Percentiles rank a stretch among this genome's conserved stretches.
Conservation (phyloP, 2,113 vertebrate species). For the Amazona guildingii region DNA sequence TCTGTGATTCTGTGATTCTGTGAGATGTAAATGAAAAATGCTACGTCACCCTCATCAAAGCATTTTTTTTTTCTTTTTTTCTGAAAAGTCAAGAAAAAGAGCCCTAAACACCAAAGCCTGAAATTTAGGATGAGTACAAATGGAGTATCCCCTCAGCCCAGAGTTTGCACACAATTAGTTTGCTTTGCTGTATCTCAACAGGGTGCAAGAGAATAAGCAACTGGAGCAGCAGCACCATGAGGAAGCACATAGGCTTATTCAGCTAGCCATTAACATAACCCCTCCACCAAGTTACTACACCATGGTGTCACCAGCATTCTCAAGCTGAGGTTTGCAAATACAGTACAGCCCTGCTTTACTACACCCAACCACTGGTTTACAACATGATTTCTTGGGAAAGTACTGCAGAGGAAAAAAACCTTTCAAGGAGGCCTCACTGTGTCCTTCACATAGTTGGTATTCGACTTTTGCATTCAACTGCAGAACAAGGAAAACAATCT, state of each 20-base stretch:
- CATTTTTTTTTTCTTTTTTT: not conserved
- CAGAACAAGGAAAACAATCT: not conserved
- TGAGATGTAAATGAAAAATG: not conserved
- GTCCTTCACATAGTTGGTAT: not conserved
- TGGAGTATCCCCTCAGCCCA: not conserved
- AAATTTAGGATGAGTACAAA: not conserved
- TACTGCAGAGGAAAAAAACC: not conserved
- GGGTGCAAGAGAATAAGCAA: not conserved
- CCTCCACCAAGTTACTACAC: not conserved
- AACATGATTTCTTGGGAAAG: not conserved
- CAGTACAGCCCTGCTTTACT: not conserved
- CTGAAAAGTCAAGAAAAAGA: not conserved
- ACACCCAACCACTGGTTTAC: rapidly evolving
- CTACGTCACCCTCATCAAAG: not conserved
- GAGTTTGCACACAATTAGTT: rapidly evolving
- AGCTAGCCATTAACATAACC: not conserved
- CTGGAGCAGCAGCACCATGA: not conserved
- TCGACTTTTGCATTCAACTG: not conserved
- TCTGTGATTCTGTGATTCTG: too few species aligned
- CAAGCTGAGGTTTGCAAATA: not conserved
- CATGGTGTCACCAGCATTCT: not conserved
- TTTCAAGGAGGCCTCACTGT: not conserved
- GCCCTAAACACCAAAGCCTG: not conserved
- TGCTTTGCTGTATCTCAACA: not conserved
- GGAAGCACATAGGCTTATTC: not conserved